A percentile compares a stretch with the other conserved stretches of the same genome.
phyloP scores from a whole-genome alignment of 2,113 vertebrate genomes.

The Trematomus loennbergii region DNA sequence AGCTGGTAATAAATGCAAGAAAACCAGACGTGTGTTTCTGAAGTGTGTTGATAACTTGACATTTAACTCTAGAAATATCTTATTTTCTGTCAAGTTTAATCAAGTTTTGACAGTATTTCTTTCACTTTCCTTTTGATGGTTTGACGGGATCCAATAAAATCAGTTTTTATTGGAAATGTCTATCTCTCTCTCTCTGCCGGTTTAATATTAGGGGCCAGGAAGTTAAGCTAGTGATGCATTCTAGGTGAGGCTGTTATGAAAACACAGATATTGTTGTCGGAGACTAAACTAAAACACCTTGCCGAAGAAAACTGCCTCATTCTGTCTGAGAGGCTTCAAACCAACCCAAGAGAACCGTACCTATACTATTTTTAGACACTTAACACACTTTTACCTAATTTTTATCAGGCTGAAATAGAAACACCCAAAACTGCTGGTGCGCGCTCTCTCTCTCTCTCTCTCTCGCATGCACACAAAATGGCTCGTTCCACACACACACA shows the following conservation, averaged over 20 bases:
- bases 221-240: neutral
- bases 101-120: neutral
- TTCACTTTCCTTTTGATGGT: neutral
- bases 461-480: too few species aligned
- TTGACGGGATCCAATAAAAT: neutral
- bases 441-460: too few species aligned
- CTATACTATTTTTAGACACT: too few species aligned
- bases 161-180: neutral
- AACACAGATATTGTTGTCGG: neutral
- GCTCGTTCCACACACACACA: too few species aligned
- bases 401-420: neutral
- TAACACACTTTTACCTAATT: too few species aligned
- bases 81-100: neutral
- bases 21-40: neutral
- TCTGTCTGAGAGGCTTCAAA: neutral
- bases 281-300: neutral
- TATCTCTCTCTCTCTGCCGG: neutral
- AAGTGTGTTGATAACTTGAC: neutral
- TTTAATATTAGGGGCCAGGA: constrained; percentile 1
- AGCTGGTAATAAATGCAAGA: neutral
- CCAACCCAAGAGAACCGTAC: too few species aligned
- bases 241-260: constrained; percentile 3
- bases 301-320: neutral
- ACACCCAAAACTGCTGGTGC: neutral
- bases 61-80: neutral